Conservation (phyloP, 1,140 invertebrate species). For the Platorchestia sp. region DNA sequence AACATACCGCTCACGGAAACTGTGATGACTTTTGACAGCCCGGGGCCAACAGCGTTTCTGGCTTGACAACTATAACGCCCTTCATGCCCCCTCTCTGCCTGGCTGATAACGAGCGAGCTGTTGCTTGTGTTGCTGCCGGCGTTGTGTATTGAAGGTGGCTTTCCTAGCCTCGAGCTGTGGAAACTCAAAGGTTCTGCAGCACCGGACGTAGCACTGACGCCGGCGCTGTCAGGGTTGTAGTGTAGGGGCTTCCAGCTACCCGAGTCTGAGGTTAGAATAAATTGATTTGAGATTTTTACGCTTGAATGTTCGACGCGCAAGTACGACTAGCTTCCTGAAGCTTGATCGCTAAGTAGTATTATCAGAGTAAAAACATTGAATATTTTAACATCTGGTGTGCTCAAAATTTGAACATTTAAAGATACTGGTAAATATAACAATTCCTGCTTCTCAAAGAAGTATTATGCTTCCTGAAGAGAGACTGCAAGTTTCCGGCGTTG, state of each 20-base stretch:
- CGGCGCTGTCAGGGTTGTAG: not conserved
- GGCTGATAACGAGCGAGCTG: constrained; percentile 73
- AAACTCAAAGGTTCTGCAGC: not conserved
- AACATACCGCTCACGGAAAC: constrained; percentile 75
- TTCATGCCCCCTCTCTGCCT: constrained; percentile 71
- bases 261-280: not conserved
- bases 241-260: constrained; percentile 19
- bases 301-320: too few relatives aligned
- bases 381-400: not conserved
- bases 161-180: not conserved
- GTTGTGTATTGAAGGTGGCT: not conserved
- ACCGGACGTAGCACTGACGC: constrained; percentile 8
- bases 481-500: too few relatives aligned
- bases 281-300: not conserved
- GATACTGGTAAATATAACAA: too few relatives aligned
- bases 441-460: too few relatives aligned
- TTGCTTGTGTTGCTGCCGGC: constrained; percentile 70
- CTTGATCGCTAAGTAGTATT: too few relatives aligned
- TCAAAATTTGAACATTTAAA: not conserved
- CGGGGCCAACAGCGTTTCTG: constrained; percentile 74
- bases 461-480: too few relatives aligned
- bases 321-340: too few relatives aligned
- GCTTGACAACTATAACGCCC: constrained; percentile 76
- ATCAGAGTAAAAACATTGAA: too few relatives aligned
- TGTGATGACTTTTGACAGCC: constrained; percentile 74